Evolutionary conservation across 2,888 invertebrate species (phyloP), one percentile per base, ranked within the genome.

Genomic region (Lumbricus terrestris): DNA sequence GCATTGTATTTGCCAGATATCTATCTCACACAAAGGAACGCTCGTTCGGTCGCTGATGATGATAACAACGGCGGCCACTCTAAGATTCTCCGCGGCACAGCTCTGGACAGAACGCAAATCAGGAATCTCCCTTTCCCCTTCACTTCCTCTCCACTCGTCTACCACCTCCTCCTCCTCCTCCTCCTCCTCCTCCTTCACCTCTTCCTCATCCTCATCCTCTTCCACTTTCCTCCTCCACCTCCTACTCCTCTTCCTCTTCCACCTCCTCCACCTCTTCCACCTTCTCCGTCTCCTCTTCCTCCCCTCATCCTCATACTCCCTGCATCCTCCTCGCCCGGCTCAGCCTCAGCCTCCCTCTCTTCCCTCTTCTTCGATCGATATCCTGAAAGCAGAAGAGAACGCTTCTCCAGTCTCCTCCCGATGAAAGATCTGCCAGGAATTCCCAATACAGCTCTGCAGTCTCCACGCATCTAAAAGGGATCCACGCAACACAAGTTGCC

Each of bases 401-500:
- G n/a, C n/a, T n/a, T n/a, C n/a, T n/a, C n/a, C n/a, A n/a, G n/a
- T 3, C 29, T 29, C 69, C n/a, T 29, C n/a, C 69, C n/a, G 69
- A 69, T 8, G 69, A 69, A 69, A n/a, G 29, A 69, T 69, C 69
- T 69, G 69, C 69, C 69, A 11, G 69, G 69, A 69, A 69, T 69
- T 69, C 69, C 69, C 69, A 0, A n/a, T 8, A 69, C 29, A 69
- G 8, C 15, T 40, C n/a, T n/a, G n/a, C n/a, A 40, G 15, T 15
- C 69, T n/a, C 69, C n/a, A 5, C 54, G 3, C 29, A 69, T 29
- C n/a, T n/a, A 69, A 69, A n/a, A 13, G 11, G 69, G 29, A 69
- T n/a, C n/a, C 69, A 69, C 69, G 69, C 69, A 69, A 69, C 69
- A 69, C 69, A 69, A 69, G 69, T 69, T 69, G n/a, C 69, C 69